Conservation (phyloP, 1,140 invertebrate genomes). For the Cherax quadricarinatus region DNA sequence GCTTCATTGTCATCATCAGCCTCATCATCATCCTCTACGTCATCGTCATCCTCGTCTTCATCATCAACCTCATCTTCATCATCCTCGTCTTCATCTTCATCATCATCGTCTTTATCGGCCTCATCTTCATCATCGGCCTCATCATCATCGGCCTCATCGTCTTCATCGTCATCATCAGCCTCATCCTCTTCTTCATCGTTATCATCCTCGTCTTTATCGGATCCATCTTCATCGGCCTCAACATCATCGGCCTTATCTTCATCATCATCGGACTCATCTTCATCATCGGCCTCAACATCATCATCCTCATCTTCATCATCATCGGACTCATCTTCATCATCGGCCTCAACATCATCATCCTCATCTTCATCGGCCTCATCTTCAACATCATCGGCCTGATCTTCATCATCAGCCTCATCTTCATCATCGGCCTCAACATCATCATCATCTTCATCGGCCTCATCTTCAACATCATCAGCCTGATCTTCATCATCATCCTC, state of each 20-base stretch:
- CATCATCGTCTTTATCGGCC: not conserved
- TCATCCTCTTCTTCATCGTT: slow-evolving; percentile 16
- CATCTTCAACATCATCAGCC: not conserved
- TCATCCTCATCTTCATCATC: slow-evolving; percentile 8
- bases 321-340: slow-evolving; percentile 29
- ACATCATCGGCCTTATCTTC: slow-evolving; percentile 18
- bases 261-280: not conserved
- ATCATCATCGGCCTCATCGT: not conserved
- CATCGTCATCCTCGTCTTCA: not conserved
- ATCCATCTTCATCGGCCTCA: not conserved
- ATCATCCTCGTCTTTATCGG: not conserved
- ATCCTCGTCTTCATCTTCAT: not conserved
- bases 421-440: not conserved
- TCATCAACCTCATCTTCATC: not conserved
- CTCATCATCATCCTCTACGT: not conserved
- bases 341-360: slow-evolving; percentile 2
- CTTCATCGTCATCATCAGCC: not conserved
- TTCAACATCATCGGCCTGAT: not conserved
- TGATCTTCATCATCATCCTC: not conserved
- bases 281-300: not conserved
- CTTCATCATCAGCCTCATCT: not conserved
- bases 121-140: slow-evolving; percentile 32
- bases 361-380: slow-evolving; percentile 2
- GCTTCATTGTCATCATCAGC: slow-evolving; percentile 16
- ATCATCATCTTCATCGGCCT: not conserved